Conservation (phyloP, 2,888 invertebrate genomes). For the Euzophera pinguis region DNA sequence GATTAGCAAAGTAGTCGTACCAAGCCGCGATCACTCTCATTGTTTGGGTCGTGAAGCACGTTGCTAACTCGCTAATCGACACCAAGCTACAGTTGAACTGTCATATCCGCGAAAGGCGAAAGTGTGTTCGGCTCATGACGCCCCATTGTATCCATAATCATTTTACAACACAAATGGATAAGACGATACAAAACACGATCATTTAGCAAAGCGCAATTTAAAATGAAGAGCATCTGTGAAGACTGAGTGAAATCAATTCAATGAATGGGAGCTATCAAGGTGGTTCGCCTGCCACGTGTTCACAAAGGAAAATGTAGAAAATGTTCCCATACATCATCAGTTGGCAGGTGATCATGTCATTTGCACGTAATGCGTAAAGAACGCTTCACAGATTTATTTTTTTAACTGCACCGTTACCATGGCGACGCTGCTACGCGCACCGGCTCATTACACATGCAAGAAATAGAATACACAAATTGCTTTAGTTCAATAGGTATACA, state of each 20-base stretch:
- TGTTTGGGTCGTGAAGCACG: constrained; percentile 69
- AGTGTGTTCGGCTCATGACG: constrained; percentile 51
- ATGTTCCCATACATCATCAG: constrained; percentile 73
- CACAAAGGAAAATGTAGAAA: constrained; percentile 56
- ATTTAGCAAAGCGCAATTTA: constrained; percentile 25
- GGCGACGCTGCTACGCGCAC: constrained; percentile 51
- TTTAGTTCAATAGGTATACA: constrained; percentile 10
- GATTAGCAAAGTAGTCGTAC: constrained; percentile 64
- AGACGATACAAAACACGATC: constrained; percentile 27
- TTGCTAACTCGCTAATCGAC: constrained; percentile 72
- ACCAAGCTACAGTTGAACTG: constrained; percentile 51
- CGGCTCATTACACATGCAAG: constrained; percentile 28
- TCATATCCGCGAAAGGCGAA: constrained; percentile 54
- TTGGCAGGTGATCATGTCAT: constrained; percentile 72
- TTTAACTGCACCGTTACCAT: constrained; percentile 52
- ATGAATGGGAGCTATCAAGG: constrained; percentile 31
- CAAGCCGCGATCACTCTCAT: constrained; percentile 74
- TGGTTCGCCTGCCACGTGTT: constrained; percentile 34
- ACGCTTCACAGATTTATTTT: constrained; percentile 48
- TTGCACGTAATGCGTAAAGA: constrained; percentile 39
- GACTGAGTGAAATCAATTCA: constrained; percentile 22
- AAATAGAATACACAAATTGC: constrained; percentile 3
- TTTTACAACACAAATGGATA: constrained; percentile 27
- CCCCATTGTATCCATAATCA: constrained; percentile 27
- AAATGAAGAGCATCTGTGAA: constrained; percentile 24